phyloP scores from a whole-genome alignment of 2,113 vertebrate genomes.

The Nycticorax nycticorax region DNA sequence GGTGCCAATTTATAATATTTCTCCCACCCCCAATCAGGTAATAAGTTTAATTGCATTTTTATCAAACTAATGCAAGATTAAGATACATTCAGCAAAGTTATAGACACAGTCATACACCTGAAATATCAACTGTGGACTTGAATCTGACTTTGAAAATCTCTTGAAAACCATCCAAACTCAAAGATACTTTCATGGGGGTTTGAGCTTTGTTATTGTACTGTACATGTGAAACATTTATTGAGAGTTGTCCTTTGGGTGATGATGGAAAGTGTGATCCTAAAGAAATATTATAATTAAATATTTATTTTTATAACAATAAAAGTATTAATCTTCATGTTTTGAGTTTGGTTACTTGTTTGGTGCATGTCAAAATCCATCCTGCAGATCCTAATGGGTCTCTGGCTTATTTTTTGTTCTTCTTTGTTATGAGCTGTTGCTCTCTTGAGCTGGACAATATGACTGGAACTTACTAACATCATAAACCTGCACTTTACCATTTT shows the following conservation, averaged over 20 bases:
- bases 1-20: background rate
- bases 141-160: background rate
- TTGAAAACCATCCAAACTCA: background rate
- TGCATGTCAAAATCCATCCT: background rate
- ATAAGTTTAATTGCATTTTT: background rate
- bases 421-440: background rate
- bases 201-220: background rate
- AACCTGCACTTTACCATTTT: background rate
- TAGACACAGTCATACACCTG: background rate
- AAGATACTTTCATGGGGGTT: background rate
- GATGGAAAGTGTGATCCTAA: background rate
- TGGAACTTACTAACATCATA: background rate
- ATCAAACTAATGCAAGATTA: background rate
- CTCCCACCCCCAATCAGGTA: background rate
- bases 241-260: background rate
- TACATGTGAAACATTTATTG: background rate
- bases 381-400: background rate
- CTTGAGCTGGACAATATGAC: background rate
- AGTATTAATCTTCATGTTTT: background rate
- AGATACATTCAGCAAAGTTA: background rate
- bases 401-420: background rate
- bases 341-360: background rate
- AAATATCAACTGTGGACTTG: background rate
- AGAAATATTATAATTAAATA: background rate
- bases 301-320: background rate